Evolutionary conservation across 2,797 vertebrate genomes (phyloP).

Genomic region (Halcyon smyrnensis): DNA sequence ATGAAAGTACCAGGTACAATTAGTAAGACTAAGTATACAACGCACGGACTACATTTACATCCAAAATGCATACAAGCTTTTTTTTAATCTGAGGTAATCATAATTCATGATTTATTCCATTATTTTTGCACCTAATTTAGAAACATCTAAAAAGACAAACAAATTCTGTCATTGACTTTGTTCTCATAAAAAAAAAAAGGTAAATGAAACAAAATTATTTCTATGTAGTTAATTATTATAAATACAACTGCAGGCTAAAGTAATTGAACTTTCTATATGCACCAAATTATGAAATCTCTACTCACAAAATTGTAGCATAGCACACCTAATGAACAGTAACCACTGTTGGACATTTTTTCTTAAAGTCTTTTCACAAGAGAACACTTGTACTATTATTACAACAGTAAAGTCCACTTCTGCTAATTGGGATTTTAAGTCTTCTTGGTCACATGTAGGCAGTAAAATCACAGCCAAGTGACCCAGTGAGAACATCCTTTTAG

Average conservation of each 20-base stretch:
- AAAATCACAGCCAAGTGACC: background rate
- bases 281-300: background rate
- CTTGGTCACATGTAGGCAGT: background rate
- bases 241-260: background rate
- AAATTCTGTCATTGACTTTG: background rate
- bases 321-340: background rate
- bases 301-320: background rate
- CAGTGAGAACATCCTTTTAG: background rate
- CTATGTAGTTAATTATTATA: background rate
- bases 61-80: background rate
- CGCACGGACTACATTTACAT: background rate
- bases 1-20: background rate
- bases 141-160: background rate
- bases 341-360: background rate
- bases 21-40: background rate
- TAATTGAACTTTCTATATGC: background rate
- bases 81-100: background rate
- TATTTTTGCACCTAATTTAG: background rate
- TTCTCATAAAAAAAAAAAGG: background rate
- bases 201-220: background rate
- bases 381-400: background rate
- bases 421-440: background rate
- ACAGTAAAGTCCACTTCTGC: background rate
- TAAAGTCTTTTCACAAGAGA: background rate
- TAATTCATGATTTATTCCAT: background rate